Percentiles rank a stretch among this genome's conserved stretches.
Evolutionary conservation across 2,797 vertebrate species (phyloP).

Genomic region (Peromyscus aztecus): DNA sequence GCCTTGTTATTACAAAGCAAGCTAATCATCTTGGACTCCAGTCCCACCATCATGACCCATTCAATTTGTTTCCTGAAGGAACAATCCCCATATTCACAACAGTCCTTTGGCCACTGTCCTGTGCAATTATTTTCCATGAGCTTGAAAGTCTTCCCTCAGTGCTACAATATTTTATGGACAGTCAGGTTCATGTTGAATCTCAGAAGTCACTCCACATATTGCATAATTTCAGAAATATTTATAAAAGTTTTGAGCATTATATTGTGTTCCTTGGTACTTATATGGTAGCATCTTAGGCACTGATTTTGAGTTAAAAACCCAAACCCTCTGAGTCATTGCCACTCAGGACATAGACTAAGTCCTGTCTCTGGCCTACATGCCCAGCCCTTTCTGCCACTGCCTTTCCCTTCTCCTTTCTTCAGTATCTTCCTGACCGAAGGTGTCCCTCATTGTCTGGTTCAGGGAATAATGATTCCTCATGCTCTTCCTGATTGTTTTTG

Average conservation of each 20-base stretch:
- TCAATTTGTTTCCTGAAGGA: background rate
- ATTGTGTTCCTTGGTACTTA: background rate
- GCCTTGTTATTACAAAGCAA: background rate
- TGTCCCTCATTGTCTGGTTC: background rate
- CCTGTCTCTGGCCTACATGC: fast-evolving
- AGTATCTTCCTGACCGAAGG: background rate
- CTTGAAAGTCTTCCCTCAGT: background rate
- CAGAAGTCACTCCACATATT: background rate
- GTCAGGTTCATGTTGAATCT: background rate
- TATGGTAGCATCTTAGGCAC: background rate
- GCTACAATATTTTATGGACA: background rate
- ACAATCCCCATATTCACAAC: background rate
- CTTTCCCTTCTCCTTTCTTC: background rate
- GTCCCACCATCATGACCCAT: too few species aligned
- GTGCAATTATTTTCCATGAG: background rate
- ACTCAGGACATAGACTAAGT: background rate
- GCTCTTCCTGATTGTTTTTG: too few species aligned
- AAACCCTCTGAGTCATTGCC: background rate
- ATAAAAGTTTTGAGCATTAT: background rate
- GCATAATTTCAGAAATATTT: slow-evolving; percentile 27
- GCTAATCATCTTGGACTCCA: fast-evolving
- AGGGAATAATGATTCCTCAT: background rate
- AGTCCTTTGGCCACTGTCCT: background rate
- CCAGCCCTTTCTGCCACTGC: fast-evolving
- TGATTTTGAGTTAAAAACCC: background rate